Evolutionary conservation across 2,113 vertebrate genomes (phyloP).

Genomic region (Labrus mixtus): DNA sequence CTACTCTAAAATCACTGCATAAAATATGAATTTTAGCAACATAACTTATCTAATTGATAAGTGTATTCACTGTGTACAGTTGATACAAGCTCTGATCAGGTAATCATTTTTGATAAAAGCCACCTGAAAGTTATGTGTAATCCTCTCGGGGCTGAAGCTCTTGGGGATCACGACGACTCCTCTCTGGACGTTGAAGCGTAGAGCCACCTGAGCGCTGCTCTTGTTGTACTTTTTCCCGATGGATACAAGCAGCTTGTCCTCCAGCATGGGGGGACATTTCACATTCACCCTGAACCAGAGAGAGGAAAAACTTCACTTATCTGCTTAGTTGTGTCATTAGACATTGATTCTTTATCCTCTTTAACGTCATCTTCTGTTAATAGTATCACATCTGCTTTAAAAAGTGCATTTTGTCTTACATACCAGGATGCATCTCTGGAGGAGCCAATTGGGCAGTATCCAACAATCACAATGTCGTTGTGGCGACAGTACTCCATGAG

Average conservation of each 20-base stretch:
- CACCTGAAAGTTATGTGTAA: constrained; percentile 94
- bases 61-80: not conserved
- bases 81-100: not conserved
- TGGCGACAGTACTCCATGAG: constrained; percentile 91
- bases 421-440: constrained; percentile 89
- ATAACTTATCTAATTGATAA: too few relatives aligned
- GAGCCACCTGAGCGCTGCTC: constrained; percentile 78
- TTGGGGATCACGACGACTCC: constrained; percentile 95
- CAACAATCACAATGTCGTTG: constrained; percentile 91
- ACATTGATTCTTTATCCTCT: not conserved
- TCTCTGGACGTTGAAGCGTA: constrained; percentile 86
- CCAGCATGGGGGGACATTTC: constrained; percentile 79
- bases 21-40: not conserved
- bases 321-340: not conserved
- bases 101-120: not conserved
- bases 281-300: constrained; percentile 84
- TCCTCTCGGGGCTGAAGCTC: constrained; percentile 88
- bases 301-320: constrained; percentile 35
- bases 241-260: constrained; percentile 76
- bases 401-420: constrained; percentile 19
- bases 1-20: too few relatives aligned
- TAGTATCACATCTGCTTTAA: not conserved
- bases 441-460: constrained; percentile 94
- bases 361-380: not conserved
- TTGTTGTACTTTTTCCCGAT: constrained; percentile 81